phyloP scores from a whole-genome alignment of 2,113 vertebrate genomes.

The Plotosus lineatus region DNA sequence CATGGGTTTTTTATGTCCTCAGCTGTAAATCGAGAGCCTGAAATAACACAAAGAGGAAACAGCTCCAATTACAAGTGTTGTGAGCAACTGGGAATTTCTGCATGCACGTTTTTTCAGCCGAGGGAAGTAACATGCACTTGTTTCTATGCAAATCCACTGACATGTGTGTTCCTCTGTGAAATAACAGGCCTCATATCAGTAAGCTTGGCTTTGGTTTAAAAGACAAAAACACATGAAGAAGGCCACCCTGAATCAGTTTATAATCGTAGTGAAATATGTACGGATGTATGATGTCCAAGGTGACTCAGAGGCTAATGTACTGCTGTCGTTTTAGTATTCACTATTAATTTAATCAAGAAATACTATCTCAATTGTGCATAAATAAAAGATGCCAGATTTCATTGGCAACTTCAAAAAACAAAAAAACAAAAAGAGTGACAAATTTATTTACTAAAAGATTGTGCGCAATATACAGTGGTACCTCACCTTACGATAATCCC shows the following conservation, averaged over 20 bases:
- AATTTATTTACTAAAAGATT: too few species aligned
- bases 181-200: conserved; percentile 39
- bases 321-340: background rate
- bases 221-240: background rate
- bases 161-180: conserved; percentile 42
- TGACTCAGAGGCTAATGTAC: background rate
- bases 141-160: conserved; percentile 46
- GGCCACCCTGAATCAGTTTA: background rate
- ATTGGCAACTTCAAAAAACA: too few species aligned
- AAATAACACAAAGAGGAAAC: conserved; percentile 68
- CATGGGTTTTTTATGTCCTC: conserved; percentile 62
- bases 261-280: background rate
- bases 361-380: too few species aligned
- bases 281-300: background rate
- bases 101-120: conserved; percentile 54
- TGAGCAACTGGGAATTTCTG: conserved; percentile 67
- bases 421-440: too few species aligned
- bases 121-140: conserved; percentile 31
- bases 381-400: too few species aligned
- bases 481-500: too few species aligned
- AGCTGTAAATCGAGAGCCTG: conserved; percentile 70
- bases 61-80: conserved; percentile 62
- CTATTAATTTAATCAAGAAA: too few species aligned
- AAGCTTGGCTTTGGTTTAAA: conserved; percentile 1
- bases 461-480: too few species aligned